Percentiles rank a stretch among this genome's conserved stretches.
These are phyloP conservation scores for Chaenogobius annularis DNA, from an alignment of 2,113 vertebrate genomes.

Conservation along the genomic window DNA sequence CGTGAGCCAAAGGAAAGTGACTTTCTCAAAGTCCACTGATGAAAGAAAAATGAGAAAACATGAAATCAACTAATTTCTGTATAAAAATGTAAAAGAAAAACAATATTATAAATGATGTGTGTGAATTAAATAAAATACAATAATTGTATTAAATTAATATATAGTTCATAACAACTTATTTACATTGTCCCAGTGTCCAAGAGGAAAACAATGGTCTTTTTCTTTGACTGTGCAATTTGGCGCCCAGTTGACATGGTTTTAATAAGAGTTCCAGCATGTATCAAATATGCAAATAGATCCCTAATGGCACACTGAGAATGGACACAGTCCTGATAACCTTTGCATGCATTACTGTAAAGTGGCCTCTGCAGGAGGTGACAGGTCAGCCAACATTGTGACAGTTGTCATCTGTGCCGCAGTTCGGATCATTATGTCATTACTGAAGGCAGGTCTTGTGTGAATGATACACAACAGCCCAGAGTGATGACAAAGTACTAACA, in stretches of 20 bases:
- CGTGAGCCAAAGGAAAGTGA: too few species aligned
- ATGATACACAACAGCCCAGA: conserved; percentile 12
- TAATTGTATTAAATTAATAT: too few species aligned
- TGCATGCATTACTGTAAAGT: not conserved
- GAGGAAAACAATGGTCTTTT: not conserved
- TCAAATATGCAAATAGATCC: not conserved
- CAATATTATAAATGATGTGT: too few species aligned
- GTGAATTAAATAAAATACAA: too few species aligned
- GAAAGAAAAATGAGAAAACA: too few species aligned
- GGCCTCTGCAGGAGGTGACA: not conserved
- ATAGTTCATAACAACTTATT: too few species aligned
- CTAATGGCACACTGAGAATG: not conserved
- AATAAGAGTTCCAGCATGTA: not conserved
- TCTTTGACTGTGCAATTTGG: not conserved
- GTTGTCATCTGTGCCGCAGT: conserved; percentile 10
- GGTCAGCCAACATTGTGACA: conserved; percentile 3
- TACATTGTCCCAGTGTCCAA: too few species aligned
- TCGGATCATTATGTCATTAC: conserved; percentile 32
- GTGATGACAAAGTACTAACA: conserved; percentile 29
- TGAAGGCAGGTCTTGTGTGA: conserved; percentile 18
- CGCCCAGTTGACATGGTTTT: not conserved
- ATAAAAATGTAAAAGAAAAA: too few species aligned
- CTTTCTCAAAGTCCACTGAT: too few species aligned
- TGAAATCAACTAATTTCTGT: too few species aligned
- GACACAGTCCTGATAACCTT: conserved; percentile 8